Evolutionary conservation across 2,797 vertebrate species (phyloP).

Genomic region (Lacerta bilineata): DNA sequence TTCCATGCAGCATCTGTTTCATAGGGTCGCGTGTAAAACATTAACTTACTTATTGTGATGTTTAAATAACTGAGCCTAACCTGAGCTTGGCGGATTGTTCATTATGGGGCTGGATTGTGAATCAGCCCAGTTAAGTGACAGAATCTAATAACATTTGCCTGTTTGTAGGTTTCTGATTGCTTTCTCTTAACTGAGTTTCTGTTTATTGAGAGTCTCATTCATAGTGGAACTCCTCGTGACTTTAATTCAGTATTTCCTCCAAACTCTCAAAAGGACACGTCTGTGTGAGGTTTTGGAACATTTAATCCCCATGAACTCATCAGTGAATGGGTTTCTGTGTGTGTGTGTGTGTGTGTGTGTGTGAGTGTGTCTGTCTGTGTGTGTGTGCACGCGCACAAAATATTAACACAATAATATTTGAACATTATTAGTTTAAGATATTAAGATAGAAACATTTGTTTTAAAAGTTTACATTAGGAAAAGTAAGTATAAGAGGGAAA

Average conservation of each 20-base stretch:
- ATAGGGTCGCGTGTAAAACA: background rate
- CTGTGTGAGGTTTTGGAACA: background rate
- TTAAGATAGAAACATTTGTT: too few species aligned
- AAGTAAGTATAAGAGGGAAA: too few species aligned
- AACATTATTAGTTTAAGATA: too few species aligned
- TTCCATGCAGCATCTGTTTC: background rate
- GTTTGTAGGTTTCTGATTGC: background rate
- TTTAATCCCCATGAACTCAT: background rate
- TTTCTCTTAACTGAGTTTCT: background rate
- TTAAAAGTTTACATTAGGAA: too few species aligned
- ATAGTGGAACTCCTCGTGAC: background rate
- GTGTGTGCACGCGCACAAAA: accelerated
- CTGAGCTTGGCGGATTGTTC: background rate
- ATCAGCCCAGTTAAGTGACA: background rate
- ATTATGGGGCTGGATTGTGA: background rate
- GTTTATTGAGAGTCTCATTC: background rate
- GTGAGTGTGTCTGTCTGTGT: too few species aligned
- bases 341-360: too few species aligned
- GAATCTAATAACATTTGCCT: background rate
- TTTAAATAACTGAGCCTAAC: background rate
- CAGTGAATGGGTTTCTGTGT: background rate
- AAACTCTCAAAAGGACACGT: background rate
- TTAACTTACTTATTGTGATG: background rate
- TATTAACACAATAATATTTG: too few species aligned
- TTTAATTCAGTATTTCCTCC: background rate